Evolutionary conservation across 2,888 invertebrate species (phyloP).

Genomic region (Iphiclides podalirius): DNA sequence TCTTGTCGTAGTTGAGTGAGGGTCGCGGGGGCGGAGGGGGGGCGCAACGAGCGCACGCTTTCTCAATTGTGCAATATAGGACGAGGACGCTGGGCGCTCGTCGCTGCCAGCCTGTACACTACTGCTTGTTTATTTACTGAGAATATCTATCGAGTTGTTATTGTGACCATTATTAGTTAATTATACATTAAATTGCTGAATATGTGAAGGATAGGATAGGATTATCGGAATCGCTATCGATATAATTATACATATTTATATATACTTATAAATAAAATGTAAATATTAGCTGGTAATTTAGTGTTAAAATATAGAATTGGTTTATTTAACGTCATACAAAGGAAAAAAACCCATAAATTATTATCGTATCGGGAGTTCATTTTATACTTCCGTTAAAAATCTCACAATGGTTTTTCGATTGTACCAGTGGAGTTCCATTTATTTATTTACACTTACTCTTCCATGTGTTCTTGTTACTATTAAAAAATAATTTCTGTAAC

Average conservation of each 20-base stretch:
- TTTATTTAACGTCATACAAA: slow-evolving; percentile 78
- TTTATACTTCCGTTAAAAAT: slow-evolving; percentile 77
- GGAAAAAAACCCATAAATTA: slow-evolving; percentile 78
- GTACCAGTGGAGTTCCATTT: slow-evolving; percentile 77
- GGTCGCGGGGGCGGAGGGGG: slow-evolving; percentile 44
- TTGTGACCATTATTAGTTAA: slow-evolving; percentile 79
- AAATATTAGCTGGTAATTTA: slow-evolving; percentile 78
- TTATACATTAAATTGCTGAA: slow-evolving; percentile 75
- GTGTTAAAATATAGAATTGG: slow-evolving; percentile 78
- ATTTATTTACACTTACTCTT: slow-evolving; percentile 64
- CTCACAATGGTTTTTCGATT: slow-evolving; percentile 77
- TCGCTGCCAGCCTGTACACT: slow-evolving; percentile 59
- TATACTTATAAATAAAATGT: slow-evolving; percentile 79
- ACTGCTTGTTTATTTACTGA: slow-evolving; percentile 78
- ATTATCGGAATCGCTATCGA: slow-evolving; percentile 72
- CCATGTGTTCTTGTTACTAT: slow-evolving; percentile 50
- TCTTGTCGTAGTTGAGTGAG: slow-evolving; percentile 23
- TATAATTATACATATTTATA: slow-evolving; percentile 80
- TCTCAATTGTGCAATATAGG: slow-evolving; percentile 67
- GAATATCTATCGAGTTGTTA: slow-evolving; percentile 79
- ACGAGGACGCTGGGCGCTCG: slow-evolving; percentile 51
- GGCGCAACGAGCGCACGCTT: slow-evolving; percentile 41
- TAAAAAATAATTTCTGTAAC: slow-evolving; percentile 31
- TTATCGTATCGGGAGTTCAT: slow-evolving; percentile 75
- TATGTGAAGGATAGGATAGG: slow-evolving; percentile 74